Percentiles rank a stretch among this genome's conserved stretches.
Evolutionary conservation across 1,140 invertebrate species (phyloP).

Genomic region (Papilio polytes): DNA sequence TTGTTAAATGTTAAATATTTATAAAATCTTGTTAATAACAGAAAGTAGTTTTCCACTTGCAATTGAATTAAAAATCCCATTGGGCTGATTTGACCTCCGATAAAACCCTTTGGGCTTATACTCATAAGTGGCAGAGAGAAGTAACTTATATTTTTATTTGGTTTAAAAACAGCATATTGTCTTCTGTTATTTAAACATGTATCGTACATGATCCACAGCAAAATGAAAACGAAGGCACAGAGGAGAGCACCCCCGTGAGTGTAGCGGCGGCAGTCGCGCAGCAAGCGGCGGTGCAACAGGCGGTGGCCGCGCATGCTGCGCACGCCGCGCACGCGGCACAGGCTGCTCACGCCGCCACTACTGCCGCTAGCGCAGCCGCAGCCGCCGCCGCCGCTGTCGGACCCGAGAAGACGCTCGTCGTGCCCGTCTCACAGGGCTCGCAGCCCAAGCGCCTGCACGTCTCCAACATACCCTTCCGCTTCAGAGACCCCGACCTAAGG

Average conservation of each 20-base stretch:
- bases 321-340: constrained; percentile 80
- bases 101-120: no score
- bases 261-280: constrained; percentile 67
- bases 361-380: constrained; percentile 86
- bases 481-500: constrained; percentile 98
- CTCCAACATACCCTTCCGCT: constrained; percentile 99
- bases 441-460: constrained; percentile 96
- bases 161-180: not conserved
- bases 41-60: no score
- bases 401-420: constrained; percentile 68
- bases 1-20: no score
- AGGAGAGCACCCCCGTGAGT: constrained; percentile 69
- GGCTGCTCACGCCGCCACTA: constrained; percentile 86
- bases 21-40: no score
- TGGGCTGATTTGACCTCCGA: not conserved
- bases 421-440: constrained; percentile 77
- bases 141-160: not conserved
- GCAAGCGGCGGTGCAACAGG: constrained; percentile 84
- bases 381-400: constrained; percentile 81
- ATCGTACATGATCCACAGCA: constrained; percentile 60
- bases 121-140: no score
- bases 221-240: constrained; percentile 74
- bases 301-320: constrained; percentile 88
- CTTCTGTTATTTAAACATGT: not conserved
- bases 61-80: no score